A percentile compares a stretch with the other conserved stretches of the same genome.
These are phyloP conservation scores for Bursaphelenchus okinawaensis DNA, from an alignment of 2,888 invertebrate species.

Conservation along the genomic window DNA sequence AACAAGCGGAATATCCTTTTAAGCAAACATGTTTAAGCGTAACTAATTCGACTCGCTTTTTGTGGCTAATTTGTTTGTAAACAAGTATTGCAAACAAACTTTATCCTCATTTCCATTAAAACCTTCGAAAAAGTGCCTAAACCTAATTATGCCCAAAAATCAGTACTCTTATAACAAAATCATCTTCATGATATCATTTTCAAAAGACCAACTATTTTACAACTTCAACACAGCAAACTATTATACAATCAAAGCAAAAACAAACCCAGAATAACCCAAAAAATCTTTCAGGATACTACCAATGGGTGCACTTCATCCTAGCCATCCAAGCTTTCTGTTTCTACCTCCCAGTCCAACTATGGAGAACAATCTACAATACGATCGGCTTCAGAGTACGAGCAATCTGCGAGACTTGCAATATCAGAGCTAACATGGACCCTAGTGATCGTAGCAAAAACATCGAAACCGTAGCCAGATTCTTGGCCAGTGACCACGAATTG, in stretches of 20 bases:
- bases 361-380: conserved; percentile 41
- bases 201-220: no score
- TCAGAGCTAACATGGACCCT: conserved; percentile 49
- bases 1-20: no score
- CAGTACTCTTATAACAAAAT: no score
- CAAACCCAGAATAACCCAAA: background rate
- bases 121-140: no score
- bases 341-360: conserved; percentile 55
- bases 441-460: conserved; percentile 48
- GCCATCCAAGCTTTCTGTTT: conserved; percentile 55
- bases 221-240: background rate
- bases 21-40: no score
- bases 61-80: no score
- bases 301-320: conserved; percentile 57
- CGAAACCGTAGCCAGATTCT: conserved; percentile 37
- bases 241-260: background rate
- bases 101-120: no score
- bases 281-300: conserved; percentile 42
- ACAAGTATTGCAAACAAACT: no score
- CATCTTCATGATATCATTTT: no score
- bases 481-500: conserved; percentile 31
- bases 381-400: conserved; percentile 50
- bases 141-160: no score
- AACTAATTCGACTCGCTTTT: no score
- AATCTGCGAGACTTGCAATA: conserved; percentile 51